Evolutionary conservation across 1,140 invertebrate species (phyloP).

Genomic region (Chironomus tepperi): DNA sequence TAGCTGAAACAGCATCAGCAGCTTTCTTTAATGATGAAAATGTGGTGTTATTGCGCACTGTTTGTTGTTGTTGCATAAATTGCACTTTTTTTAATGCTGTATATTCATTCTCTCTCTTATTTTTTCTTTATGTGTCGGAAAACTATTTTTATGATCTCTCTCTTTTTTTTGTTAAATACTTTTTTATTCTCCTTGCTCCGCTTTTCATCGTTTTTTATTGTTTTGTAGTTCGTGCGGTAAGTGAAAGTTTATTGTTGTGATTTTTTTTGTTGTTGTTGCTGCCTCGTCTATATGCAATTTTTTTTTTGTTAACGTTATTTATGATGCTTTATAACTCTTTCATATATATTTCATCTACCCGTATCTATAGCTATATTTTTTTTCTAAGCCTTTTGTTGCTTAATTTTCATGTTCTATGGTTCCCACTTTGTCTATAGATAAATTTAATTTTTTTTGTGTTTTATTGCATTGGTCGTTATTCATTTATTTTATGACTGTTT

Average conservation of each 20-base stretch:
- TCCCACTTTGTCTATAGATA: too few relatives aligned
- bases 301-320: neutral
- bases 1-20: neutral
- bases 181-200: neutral
- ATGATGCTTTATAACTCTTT: conserved; percentile 11
- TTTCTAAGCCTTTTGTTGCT: too few relatives aligned
- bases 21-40: conserved; percentile 2
- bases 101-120: neutral
- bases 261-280: neutral
- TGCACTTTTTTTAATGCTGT: conserved; percentile 4
- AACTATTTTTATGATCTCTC: conserved; percentile 2
- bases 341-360: neutral
- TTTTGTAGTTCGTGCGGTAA: neutral
- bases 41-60: neutral
- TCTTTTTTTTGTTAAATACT: neutral
- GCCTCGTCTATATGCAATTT: neutral
- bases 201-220: conserved; percentile 13
- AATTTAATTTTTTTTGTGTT: too few relatives aligned
- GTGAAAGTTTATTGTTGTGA: conserved; percentile 13
- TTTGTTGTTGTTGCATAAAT: conserved; percentile 14
- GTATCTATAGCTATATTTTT: too few relatives aligned
- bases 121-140: neutral
- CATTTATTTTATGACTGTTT: too few relatives aligned
- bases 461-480: too few relatives aligned
- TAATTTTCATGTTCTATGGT: too few relatives aligned